Evolutionary conservation across 2,113 vertebrate species (phyloP).

Genomic region (Thunnus thynnus): DNA sequence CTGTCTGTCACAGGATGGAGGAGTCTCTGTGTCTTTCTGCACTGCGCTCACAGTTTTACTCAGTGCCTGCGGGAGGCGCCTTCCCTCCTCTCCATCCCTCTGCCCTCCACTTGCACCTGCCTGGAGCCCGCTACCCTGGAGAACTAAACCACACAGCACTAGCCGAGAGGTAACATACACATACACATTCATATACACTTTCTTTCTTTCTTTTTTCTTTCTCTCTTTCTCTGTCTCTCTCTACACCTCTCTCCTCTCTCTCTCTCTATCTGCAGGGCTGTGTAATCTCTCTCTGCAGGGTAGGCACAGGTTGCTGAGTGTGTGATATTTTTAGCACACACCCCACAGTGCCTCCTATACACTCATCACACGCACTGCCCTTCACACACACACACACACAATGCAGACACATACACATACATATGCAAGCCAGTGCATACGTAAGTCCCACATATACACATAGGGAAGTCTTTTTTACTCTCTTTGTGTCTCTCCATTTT

Average conservation of each 20-base stretch:
- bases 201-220: constrained; percentile 1
- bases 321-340: constrained; percentile 80
- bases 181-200: neutral
- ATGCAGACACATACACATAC: constrained; percentile 20
- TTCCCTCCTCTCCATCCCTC: constrained; percentile 92
- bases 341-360: constrained; percentile 75
- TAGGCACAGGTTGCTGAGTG: constrained; percentile 78
- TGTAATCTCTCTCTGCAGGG: constrained; percentile 75
- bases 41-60: constrained; percentile 93
- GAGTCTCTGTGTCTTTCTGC: constrained; percentile 95
- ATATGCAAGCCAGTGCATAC: constrained; percentile 16
- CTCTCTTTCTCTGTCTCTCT: neutral
- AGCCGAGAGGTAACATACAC: constrained; percentile 84
- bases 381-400: constrained; percentile 49
- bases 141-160: constrained; percentile 89
- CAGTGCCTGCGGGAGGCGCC: constrained; percentile 89
- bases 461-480: constrained; percentile 24
- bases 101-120: constrained; percentile 93
- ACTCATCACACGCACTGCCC: constrained; percentile 64
- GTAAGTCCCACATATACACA: constrained; percentile 22
- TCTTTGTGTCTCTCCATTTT: constrained; percentile 29
- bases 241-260: neutral
- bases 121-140: constrained; percentile 90
- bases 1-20: constrained; percentile 89
- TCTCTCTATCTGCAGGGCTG: constrained; percentile 43